Evolutionary conservation across 2,888 invertebrate genomes (phyloP).

Genomic region (Chloromyia formosa): DNA sequence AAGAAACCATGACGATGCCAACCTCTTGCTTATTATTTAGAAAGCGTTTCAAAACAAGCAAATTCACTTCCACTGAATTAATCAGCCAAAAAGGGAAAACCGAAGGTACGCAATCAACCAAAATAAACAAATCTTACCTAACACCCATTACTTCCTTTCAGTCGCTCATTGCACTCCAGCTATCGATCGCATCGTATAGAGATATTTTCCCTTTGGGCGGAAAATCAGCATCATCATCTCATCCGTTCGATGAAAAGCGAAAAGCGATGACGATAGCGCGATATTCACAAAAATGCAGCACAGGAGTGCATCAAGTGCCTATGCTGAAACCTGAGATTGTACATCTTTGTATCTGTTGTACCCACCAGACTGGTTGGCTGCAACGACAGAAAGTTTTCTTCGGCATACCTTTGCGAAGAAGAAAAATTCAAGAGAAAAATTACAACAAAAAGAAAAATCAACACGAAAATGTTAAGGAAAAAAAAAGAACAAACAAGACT

Average conservation of each 20-base stretch:
- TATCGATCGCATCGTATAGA: too few relatives aligned
- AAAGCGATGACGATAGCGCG: constrained; percentile 1
- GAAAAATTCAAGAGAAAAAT: too few relatives aligned
- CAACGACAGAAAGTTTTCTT: not conserved
- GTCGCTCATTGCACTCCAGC: not conserved
- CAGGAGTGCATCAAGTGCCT: constrained; percentile 4
- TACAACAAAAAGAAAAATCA: too few relatives aligned
- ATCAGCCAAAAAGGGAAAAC: too few relatives aligned
- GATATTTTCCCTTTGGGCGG: not conserved
- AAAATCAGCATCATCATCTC: not conserved
- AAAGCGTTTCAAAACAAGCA: too few relatives aligned
- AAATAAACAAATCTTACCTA: constrained; percentile 20
- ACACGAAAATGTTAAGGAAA: too few relatives aligned
- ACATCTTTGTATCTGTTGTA: not conserved
- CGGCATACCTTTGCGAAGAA: not conserved
- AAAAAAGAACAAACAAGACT: too few relatives aligned
- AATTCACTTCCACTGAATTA: too few relatives aligned
- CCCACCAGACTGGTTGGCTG: constrained; percentile 22
- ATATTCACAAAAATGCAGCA: constrained; percentile 1
- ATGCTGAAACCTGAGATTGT: not conserved
- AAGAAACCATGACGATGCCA: too few relatives aligned
- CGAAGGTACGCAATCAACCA: too few relatives aligned
- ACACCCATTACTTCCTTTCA: not conserved
- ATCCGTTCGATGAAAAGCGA: constrained; percentile 15
- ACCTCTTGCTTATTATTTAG: too few relatives aligned